Evolutionary conservation across 2,113 vertebrate species (phyloP), one percentile per base, ranked within the genome.

Genomic region (Poeciliopsis turrubarensis): DNA sequence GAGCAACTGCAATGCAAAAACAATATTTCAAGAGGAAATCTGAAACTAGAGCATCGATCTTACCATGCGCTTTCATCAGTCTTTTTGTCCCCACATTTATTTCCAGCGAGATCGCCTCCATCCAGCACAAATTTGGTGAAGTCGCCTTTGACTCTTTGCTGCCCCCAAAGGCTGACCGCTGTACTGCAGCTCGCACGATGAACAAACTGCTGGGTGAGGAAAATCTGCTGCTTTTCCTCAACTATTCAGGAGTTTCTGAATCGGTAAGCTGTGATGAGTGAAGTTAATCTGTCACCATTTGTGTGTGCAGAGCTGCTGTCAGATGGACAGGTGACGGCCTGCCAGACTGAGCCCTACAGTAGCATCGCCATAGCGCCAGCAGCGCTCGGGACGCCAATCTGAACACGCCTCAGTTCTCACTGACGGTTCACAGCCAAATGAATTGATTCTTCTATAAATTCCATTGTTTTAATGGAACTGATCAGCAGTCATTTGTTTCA

Each of bases 81-180:
- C 29, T 19, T 44, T 27, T 22, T 29, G 11, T 26, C 39, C 31
- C 1, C 8, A 6, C 9, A 1, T 54, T 34, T 1, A 61, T 63
- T 65, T 78, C n/a, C 80, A 91, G 90, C 27, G 84, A 76, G 74
- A 78, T 90, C 75, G 29, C 64, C 65, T 86, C 41, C 37, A 15
- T 12, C 67, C 69, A 77, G 72, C 85, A 89, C 74, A 83, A 34
- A 61, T 67, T 54, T 57, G 79, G 64, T 19, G 7, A 67, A 22
- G 76, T 84, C 65, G 70, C 86, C 73, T 92, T 90, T 30, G 68
- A 60, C 72, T 88, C 85, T 62, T 73, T 89, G 82, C 63, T 89
- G 76, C 86, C 89, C 73, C 86, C 82, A 6, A 44, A 85, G 80
- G 74, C 84, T 0, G 19, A 79, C 69, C 85, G 83, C 75, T 27